phyloP scores from a whole-genome alignment of 2,113 vertebrate genomes.

The Riparia riparia region DNA sequence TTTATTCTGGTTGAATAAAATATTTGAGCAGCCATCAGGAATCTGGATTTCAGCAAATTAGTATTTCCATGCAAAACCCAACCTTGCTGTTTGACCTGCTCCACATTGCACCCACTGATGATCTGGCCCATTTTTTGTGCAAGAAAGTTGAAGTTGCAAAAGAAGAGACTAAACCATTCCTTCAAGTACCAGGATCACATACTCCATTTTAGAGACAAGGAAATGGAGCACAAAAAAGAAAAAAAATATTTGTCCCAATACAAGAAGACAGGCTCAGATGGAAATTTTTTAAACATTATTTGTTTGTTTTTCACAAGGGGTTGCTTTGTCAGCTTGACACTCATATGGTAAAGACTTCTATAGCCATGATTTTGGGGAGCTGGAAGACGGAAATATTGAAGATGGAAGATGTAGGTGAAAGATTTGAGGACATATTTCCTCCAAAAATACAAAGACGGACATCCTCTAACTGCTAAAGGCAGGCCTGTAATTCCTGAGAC shows the following conservation, averaged over 20 bases:
- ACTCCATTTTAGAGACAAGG: not conserved
- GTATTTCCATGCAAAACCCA: not conserved
- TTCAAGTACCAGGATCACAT: not conserved
- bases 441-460: not conserved
- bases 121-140: not conserved
- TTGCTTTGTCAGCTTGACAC: not conserved
- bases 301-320: not conserved
- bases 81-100: not conserved
- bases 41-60: not conserved
- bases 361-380: not conserved
- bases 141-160: not conserved
- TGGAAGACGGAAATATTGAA: not conserved
- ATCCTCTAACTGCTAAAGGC: not conserved
- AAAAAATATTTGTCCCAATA: not conserved
- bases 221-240: not conserved
- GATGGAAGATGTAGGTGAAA: not conserved
- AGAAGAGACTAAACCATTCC: not conserved
- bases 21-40: not conserved
- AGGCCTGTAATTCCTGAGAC: not conserved
- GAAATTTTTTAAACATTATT: not conserved
- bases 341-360: not conserved
- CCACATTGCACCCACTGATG: fast-evolving
- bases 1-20: not conserved
- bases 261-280: not conserved
- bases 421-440: not conserved